Base-by-base conservation (phyloP, 2,797 vertebrate species). In the Parauchenoglanis ngamensis region DNA sequence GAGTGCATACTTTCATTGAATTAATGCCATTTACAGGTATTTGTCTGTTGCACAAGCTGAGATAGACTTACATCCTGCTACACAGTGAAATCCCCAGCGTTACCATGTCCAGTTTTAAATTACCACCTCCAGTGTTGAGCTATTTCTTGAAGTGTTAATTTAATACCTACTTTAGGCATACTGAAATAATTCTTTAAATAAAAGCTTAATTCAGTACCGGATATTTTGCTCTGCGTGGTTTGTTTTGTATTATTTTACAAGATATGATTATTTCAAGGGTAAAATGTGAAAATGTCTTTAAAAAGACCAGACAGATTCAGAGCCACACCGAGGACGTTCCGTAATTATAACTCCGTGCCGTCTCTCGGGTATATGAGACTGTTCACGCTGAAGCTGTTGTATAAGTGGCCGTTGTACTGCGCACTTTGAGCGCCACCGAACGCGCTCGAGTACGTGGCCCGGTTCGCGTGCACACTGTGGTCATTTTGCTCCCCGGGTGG, bases 331-430 rank as follows among this genome's bases (percentile, higher is more conserved):
- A 35, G 21, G 56, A 61, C 12, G 19, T 25, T 77, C 44, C 44
- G 21, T 15, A 19, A 90, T 94, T 97, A 99, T 91, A 98, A 95
- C 90, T 99, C 98, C 0, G 97, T 95, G 82, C 98, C 98, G n/a
- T 99, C 98, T 87, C 97, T 91, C 12, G 97, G 96, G 76, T 99
- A 99, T 86, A 99, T 97, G 90, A 99, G 93, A 93, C 97, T 98
- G 95, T 98, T 99, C 84, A 99, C 97, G 0, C 97, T 97, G 95
- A 98, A 98, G 94, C 95, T 97, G 93, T 98, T 99, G 94, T 99
- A 98, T 93, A 99, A 98, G 88, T 98, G 97, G 84, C 96, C 93
- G 93, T 97, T 95, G 89, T 97, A 98, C 90, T 98, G 97, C 92
- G 95, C 94, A 65, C 92, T 92, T 91, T 98, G 98, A 76, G 95